Base-by-base conservation (phyloP, 2,888 invertebrate genomes). In the Lycophotia porphyrea region DNA sequence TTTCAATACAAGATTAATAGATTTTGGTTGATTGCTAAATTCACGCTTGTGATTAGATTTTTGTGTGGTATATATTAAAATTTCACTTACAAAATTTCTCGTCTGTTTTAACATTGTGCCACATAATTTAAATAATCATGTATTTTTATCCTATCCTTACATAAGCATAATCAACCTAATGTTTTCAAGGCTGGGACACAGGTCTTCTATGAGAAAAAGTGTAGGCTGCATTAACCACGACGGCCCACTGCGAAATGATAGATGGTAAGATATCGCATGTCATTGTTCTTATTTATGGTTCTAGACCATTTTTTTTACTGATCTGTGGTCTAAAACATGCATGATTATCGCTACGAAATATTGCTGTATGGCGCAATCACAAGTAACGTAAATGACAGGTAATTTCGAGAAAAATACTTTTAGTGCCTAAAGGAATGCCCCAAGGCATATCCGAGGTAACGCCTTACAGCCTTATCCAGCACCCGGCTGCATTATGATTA, bases 381-480 rank as follows among this genome's bases (percentile, higher is more conserved):
- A 1, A 1, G 15, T 27, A 34, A 31, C 11, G 1, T 8, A 7
- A n/a, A 52, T 44, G 8, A 31, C 15, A 65, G 13, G 39, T 18
- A 47, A 61, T 21, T 70, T 7, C 27, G 27, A 36, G 13, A 42
- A 55, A 58, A 60, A 47, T 27, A 70, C 31, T n/a, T 71, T 69
- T 36, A 42, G 34, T 24, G 67, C 61, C 77, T 55, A 64, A 76
- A 73, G 63, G 49, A 58, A 61, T 71, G 64, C 82, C 78, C 31
- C 78, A 74, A 85, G 87, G 87, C 69, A 86, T 47, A 84, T 84
- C 58, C 74, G 84, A 87, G 78, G 84, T 75, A 42, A 78, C 66
- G 58, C 69, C 49, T 82, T 91, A 93, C 90, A 89, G 87, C 93
- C 93, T 94, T 93, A 94, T 93, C 92, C 88, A 91, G 91, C 85